Conservation (phyloP, 2,797 vertebrate genomes). For the Eulemur rubriventer region DNA sequence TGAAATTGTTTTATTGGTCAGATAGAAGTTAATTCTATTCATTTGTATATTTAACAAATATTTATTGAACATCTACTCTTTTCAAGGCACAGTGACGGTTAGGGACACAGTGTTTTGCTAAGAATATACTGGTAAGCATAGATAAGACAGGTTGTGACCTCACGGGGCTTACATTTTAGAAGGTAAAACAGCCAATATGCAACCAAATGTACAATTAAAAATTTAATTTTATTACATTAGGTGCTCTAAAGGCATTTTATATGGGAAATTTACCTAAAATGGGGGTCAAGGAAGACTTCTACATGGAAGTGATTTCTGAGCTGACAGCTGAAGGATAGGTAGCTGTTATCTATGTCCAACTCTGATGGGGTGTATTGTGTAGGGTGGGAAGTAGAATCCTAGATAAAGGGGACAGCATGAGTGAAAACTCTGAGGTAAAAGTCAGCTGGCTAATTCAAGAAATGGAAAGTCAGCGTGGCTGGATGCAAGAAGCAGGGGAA, state of each 20-base stretch:
- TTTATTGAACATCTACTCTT: neutral
- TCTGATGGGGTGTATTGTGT: neutral
- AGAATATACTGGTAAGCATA: neutral
- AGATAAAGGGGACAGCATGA: neutral
- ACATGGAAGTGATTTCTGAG: neutral
- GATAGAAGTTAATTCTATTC: neutral
- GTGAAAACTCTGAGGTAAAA: neutral
- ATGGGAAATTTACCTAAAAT: neutral
- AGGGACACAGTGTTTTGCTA: neutral
- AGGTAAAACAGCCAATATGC: neutral
- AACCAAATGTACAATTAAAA: neutral
- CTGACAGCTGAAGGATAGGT: neutral
- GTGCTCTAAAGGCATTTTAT: neutral
- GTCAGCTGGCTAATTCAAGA: neutral
- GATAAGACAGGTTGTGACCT: neutral
- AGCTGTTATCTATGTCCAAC: neutral
- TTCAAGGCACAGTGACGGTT: neutral
- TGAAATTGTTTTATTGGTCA: neutral
- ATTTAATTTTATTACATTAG: neutral
- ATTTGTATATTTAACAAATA: neutral
- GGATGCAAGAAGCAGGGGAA: neutral
- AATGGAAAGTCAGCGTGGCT: neutral
- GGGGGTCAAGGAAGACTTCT: neutral
- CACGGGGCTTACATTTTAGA: neutral
- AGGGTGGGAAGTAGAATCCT: neutral